These are phyloP conservation scores for Atrichornis clamosus DNA, from an alignment of 2,113 vertebrate species.

Conservation along the genomic window DNA sequence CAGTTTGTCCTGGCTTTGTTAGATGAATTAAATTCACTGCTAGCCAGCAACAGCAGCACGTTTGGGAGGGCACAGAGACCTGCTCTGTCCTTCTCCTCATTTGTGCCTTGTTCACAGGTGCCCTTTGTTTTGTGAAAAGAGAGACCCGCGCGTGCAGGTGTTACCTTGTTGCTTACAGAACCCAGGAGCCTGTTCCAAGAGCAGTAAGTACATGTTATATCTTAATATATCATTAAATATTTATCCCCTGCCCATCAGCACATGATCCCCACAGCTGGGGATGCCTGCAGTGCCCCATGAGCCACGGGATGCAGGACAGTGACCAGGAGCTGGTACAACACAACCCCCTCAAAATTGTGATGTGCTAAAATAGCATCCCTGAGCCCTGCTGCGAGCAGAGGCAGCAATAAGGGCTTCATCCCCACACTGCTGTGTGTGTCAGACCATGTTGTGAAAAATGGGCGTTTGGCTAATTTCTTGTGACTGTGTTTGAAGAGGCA, in stretches of 20 bases:
- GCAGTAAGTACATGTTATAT: too few species aligned
- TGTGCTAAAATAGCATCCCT: background rate
- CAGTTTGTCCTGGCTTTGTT: background rate
- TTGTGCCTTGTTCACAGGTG: background rate
- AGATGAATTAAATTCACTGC: background rate
- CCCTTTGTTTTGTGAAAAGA: background rate
- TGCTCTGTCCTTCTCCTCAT: background rate
- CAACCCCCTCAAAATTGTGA: accelerated
- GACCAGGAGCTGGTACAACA: background rate
- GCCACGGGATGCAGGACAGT: background rate
- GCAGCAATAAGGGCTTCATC: background rate
- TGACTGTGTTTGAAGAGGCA: constrained; percentile 10
- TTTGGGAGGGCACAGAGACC: background rate
- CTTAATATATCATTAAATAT: background rate
- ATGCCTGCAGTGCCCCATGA: accelerated
- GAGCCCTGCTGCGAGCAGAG: background rate
- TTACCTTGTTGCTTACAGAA: background rate
- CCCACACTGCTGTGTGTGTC: background rate
- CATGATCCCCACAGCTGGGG: background rate
- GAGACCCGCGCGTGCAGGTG: background rate
- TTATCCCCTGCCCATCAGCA: background rate
- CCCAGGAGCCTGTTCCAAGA: background rate
- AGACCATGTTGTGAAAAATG: background rate
- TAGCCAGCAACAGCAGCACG: background rate
- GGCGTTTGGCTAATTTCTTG: background rate